Base-by-base conservation (phyloP, 2,113 vertebrate genomes). In the Cairina moschata region DNA sequence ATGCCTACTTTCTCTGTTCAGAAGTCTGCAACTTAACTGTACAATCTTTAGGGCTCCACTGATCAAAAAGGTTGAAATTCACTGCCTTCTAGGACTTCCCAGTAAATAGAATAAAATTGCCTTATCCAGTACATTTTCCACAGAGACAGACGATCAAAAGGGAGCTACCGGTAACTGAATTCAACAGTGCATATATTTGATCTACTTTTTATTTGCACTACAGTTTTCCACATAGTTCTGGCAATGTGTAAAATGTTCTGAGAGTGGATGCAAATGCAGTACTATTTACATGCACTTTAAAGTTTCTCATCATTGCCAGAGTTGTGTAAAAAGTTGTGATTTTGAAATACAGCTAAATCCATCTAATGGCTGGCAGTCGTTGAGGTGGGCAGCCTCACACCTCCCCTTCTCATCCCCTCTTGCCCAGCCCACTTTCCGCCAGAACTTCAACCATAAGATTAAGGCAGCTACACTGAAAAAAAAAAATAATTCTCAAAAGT, bases 31-130 rank as follows among this genome's bases (percentile, higher is more conserved):
- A 36, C 6, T 76, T 60, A 69, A 68, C 32, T 48, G 21, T 48
- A 71, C n/a, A 40, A 50, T 69, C 3, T 3, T 85, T 80, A 62
- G 67, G 44, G 40, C 20, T 90, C 10, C 32, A 34, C 54, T 62
- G 67, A 62, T 79, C 42, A 80, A 88, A 91, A 86, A 90, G 10
- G 31, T n/a, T 90, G 54, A 44, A 88, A 88, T 80, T 94, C 72
- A 55, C n/a, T 59, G 44, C 26, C 28, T 96, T 86, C 55, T 56
- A 52, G 42, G 38, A 54, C n/a, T 94, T 82, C 67, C 44, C 21
- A 80, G 50, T 76, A 78, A 78, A 60, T 42, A 68, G 50, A 86
- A 71, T 68, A 92, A 83, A 81, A 75, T 42, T 87, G 29, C 20
- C 42, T 79, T 69, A 83, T 32, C 32, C 42, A 82, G 34, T 50